Conservation (phyloP, 2,888 invertebrate species). For the Emmelina monodactyla region DNA sequence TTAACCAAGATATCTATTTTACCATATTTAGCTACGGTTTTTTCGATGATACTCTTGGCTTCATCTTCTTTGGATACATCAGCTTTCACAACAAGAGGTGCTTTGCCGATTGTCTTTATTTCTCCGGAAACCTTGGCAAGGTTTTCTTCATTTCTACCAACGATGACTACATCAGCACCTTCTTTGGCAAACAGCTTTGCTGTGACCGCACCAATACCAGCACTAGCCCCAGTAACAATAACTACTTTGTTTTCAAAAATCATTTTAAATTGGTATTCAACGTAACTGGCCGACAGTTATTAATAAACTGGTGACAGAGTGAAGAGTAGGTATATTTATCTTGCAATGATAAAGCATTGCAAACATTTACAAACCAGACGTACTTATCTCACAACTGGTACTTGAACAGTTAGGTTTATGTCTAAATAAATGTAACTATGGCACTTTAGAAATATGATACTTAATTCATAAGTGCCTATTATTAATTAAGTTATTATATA, state of each 20-base stretch:
- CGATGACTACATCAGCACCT: slow-evolving; percentile 17
- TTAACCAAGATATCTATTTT: slow-evolving; percentile 26
- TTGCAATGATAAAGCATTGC: no score
- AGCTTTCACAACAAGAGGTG: slow-evolving; percentile 19
- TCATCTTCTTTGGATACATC: slow-evolving; percentile 22
- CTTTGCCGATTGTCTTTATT: slow-evolving; percentile 14
- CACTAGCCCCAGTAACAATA: slow-evolving; percentile 25
- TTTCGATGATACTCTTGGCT: slow-evolving; percentile 16
- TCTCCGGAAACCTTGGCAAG: slow-evolving; percentile 11
- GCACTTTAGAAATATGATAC: no score
- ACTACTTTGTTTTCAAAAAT: slow-evolving; percentile 24
- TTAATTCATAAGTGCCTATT: no score
- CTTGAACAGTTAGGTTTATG: no score
- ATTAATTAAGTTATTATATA: no score
- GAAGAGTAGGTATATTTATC: no score
- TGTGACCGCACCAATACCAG: slow-evolving; percentile 26
- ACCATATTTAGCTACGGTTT: slow-evolving; percentile 20
- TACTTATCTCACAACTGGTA: no score
- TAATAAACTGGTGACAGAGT: no score
- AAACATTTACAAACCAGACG: no score
- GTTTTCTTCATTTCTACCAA: slow-evolving; percentile 16
- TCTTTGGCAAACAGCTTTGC: slow-evolving; percentile 22
- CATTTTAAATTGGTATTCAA: no score
- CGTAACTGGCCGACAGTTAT: no score
- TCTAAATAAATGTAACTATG: no score